These are phyloP conservation scores for Brachylomia viminalis DNA, from an alignment of 2,888 invertebrate species.

Conservation along the genomic window DNA sequence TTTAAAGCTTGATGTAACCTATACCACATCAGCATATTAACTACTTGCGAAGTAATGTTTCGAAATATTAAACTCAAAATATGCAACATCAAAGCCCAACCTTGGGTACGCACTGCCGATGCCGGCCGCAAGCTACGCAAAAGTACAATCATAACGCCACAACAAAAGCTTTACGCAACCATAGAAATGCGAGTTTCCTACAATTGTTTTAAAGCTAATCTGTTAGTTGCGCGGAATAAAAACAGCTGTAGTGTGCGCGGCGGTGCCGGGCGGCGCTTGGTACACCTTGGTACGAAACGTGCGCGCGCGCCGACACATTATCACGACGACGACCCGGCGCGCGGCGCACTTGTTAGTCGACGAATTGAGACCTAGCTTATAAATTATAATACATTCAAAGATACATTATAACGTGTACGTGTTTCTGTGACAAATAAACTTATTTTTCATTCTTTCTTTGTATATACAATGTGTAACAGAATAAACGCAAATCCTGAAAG, in stretches of 20 bases:
- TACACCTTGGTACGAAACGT: slow-evolving; percentile 78
- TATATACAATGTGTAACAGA: too few relatives aligned
- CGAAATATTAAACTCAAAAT: slow-evolving; percentile 33
- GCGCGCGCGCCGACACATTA: slow-evolving; percentile 67
- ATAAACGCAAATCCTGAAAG: too few relatives aligned
- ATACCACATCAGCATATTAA: slow-evolving; percentile 23
- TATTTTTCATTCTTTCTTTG: neutral
- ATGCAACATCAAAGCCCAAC: slow-evolving; percentile 32
- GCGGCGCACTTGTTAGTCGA: slow-evolving; percentile 60
- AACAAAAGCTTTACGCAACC: slow-evolving; percentile 62
- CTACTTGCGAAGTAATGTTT: slow-evolving; percentile 27
- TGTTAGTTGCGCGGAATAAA: slow-evolving; percentile 73
- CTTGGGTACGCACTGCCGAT: slow-evolving; percentile 32
- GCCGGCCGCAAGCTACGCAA: slow-evolving; percentile 31
- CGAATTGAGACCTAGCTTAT: slow-evolving; percentile 51
- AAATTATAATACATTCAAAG: too few relatives aligned
- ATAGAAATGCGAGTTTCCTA: slow-evolving; percentile 63
- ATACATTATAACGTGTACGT: neutral
- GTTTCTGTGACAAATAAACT: neutral
- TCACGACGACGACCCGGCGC: slow-evolving; percentile 64
- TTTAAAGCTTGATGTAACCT: slow-evolving; percentile 30
- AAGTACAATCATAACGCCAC: slow-evolving; percentile 49
- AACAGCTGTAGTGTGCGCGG: slow-evolving; percentile 76
- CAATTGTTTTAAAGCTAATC: slow-evolving; percentile 77
- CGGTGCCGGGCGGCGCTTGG: slow-evolving; percentile 81